These are phyloP conservation scores for Rhinichthys osculus DNA, from an alignment of 2,797 vertebrate species.

Conservation along the genomic window DNA sequence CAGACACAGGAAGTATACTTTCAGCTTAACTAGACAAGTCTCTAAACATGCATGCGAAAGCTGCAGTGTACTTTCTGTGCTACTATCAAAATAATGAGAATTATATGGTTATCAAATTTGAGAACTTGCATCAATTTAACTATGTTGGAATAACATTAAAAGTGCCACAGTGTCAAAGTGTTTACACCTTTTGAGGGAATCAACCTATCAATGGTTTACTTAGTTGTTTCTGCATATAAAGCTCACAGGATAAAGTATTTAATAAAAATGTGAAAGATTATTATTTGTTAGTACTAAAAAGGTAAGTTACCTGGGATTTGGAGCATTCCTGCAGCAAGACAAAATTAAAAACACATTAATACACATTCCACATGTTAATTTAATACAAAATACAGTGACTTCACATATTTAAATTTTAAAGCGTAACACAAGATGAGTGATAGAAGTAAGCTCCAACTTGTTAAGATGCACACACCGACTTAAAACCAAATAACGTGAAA, in stretches of 20 bases:
- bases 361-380: conserved; percentile 6
- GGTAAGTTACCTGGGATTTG: conserved; percentile 85
- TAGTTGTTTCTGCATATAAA: background rate
- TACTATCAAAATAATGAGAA: conserved; percentile 5
- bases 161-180: background rate
- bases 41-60: background rate
- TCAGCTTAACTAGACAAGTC: background rate
- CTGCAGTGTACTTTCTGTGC: conserved; percentile 8
- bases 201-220: background rate
- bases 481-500: background rate
- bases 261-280: background rate
- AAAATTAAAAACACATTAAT: conserved; percentile 70
- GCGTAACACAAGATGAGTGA: background rate
- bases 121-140: background rate
- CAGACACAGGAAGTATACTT: background rate
- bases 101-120: background rate
- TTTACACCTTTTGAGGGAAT: background rate
- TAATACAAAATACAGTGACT: background rate
- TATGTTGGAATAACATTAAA: background rate
- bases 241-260: background rate
- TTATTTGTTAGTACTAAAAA: background rate
- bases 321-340: conserved; percentile 87
- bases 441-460: background rate
- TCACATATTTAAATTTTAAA: background rate
- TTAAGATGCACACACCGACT: background rate